Percentiles rank a stretch among this genome's conserved stretches.
phyloP scores from a whole-genome alignment of 1,140 invertebrate genomes.

The Melitaea cinxia region DNA sequence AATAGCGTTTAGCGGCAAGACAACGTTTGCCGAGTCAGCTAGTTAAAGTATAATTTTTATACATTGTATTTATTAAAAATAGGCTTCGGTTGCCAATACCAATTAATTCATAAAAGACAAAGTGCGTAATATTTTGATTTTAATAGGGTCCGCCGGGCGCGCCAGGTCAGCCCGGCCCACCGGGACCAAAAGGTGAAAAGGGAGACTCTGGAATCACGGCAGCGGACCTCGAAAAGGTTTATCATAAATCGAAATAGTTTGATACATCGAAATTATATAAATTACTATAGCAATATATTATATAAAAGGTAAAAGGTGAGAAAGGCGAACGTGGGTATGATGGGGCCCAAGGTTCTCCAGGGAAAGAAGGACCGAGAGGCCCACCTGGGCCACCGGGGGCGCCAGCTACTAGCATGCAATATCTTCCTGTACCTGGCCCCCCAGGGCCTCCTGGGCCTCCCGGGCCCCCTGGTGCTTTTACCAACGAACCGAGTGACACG shows the following conservation, averaged over 20 bases:
- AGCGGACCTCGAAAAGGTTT: slow-evolving; percentile 69
- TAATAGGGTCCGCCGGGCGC: slow-evolving; percentile 85
- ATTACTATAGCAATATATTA: slow-evolving; percentile 24
- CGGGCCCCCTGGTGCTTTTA: slow-evolving; percentile 70
- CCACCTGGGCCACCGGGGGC: slow-evolving; percentile 86
- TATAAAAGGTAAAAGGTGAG: slow-evolving; percentile 83
- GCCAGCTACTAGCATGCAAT: slow-evolving; percentile 61
- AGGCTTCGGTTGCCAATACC: not conserved
- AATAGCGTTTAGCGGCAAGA: too few relatives aligned
- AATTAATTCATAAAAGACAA: slow-evolving; percentile 26
- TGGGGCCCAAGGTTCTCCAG: slow-evolving; percentile 82
- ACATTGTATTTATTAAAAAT: too few relatives aligned
- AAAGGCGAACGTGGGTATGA: slow-evolving; percentile 85
- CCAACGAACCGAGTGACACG: slow-evolving; percentile 58
- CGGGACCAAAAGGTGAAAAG: slow-evolving; percentile 87
- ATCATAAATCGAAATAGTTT: slow-evolving; percentile 21
- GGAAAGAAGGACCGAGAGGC: slow-evolving; percentile 84
- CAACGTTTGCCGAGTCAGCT: too few relatives aligned
- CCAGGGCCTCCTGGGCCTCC: slow-evolving; percentile 89
- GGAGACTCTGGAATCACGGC: slow-evolving; percentile 83
- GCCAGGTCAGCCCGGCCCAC: slow-evolving; percentile 84
- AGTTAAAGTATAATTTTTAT: too few relatives aligned
- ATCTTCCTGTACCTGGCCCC: slow-evolving; percentile 68
- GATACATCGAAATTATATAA: slow-evolving; percentile 1
- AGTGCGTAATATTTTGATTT: slow-evolving; percentile 30